These are phyloP conservation scores for Stylophora pistillata DNA, from an alignment of 64 coral and sea anemone species.

Conservation along the genomic window DNA sequence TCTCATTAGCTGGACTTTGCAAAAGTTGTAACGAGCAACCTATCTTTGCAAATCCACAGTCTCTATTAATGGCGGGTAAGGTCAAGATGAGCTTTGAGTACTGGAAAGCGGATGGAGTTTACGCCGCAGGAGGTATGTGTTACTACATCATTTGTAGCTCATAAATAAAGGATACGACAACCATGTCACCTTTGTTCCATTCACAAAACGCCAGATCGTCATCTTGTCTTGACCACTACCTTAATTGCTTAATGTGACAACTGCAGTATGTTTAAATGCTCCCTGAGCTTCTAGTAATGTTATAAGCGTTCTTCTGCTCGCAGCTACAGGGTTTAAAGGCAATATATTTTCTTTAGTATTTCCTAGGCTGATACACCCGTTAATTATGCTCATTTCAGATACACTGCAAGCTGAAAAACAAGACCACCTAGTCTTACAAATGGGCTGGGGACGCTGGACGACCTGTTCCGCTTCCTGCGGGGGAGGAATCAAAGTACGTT, in stretches of 20 bases:
- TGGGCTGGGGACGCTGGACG: slow-evolving; percentile 66
- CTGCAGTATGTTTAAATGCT: too few relatives aligned
- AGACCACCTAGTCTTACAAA: neutral
- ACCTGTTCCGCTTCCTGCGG: slow-evolving; percentile 68
- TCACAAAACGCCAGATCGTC: too few relatives aligned
- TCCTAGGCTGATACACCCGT: neutral
- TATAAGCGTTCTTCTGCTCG: too few relatives aligned
- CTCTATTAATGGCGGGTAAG: slow-evolving; percentile 1
- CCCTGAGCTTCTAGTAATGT: too few relatives aligned
- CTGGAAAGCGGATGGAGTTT: neutral
- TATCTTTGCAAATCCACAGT: neutral
- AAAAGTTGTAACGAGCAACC: too few relatives aligned
- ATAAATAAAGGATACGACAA: neutral
- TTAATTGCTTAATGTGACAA: too few relatives aligned
- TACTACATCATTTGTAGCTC: neutral
- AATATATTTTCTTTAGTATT: too few relatives aligned
- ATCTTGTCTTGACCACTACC: too few relatives aligned
- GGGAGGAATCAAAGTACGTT: slow-evolving; percentile 61
- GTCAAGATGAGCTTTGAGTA: slow-evolving; percentile 18
- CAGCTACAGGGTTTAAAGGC: too few relatives aligned
- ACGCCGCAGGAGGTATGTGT: neutral
- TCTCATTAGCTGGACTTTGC: too few relatives aligned
- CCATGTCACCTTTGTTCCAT: too few relatives aligned
- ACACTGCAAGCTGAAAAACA: neutral
- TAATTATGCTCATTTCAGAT: neutral